phyloP scores from a whole-genome alignment of 2,113 vertebrate species.

The Athene noctua region DNA sequence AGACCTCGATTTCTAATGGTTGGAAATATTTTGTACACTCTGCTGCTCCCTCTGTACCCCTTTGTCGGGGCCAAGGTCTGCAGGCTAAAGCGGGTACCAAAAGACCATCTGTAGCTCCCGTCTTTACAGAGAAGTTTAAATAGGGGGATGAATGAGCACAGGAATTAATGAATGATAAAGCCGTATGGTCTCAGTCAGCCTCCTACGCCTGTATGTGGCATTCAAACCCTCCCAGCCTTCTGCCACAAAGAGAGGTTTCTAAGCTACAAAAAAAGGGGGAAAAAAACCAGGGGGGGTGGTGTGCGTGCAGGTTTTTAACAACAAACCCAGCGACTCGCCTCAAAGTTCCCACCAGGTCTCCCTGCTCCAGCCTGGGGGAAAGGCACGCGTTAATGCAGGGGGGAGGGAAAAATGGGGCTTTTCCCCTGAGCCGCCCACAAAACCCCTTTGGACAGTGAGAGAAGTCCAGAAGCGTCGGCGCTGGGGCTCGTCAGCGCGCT shows the following conservation, averaged over 20 bases:
- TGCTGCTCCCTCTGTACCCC: constrained; percentile 54
- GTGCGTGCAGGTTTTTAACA: neutral
- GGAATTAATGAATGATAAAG: constrained; percentile 75
- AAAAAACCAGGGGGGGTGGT: neutral
- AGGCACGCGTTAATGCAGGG: neutral
- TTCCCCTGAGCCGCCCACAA: neutral
- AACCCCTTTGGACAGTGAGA: rapidly evolving
- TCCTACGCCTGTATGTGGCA: constrained; percentile 45
- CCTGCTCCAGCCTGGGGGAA: neutral
- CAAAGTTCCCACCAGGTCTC: neutral
- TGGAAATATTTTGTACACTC: constrained; percentile 65
- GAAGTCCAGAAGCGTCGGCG: rapidly evolving
- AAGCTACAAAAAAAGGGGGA: constrained; percentile 18
- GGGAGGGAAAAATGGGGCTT: neutral
- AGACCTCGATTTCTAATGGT: constrained; percentile 44
- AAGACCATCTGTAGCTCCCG: constrained; percentile 72
- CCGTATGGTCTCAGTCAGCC: constrained; percentile 64
- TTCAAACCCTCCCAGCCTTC: constrained; percentile 61
- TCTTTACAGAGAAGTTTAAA: constrained; percentile 73
- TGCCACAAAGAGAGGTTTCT: constrained; percentile 61
- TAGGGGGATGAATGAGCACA: constrained; percentile 71
- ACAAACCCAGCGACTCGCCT: neutral
- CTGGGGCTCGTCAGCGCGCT: neutral
- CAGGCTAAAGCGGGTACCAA: constrained; percentile 63
- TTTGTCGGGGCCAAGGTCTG: constrained; percentile 66